Evolutionary conservation across 37 sponge, comb jelly and placozoan genomes (phyloP).

Genomic region (Haliclona indistincta): DNA sequence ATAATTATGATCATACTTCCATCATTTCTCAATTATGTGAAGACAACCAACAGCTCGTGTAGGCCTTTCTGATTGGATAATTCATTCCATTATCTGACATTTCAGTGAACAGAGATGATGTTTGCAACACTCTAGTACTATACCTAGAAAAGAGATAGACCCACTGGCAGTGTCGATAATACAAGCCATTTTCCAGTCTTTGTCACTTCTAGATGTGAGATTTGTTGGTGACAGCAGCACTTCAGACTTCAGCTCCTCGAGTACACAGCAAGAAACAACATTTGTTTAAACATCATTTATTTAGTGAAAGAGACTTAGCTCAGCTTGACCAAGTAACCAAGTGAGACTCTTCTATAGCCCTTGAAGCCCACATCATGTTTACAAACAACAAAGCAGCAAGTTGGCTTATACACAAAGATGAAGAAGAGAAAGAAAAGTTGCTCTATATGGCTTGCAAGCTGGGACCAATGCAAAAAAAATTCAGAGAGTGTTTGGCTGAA

Average conservation of each 20-base stretch:
- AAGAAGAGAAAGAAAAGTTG: not conserved
- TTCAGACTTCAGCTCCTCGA: no score
- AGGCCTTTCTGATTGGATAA: not conserved
- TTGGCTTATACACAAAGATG: conserved; percentile 21
- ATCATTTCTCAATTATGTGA: not conserved
- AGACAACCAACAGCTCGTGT: no score
- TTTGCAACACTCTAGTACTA: not conserved
- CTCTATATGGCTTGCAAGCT: not conserved
- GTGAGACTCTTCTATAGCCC: conserved; percentile 4
- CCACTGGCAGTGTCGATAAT: not conserved
- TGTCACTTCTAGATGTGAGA: not conserved
- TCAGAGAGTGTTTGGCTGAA: not conserved
- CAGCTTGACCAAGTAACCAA: conserved; percentile 16
- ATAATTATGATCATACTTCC: not conserved
- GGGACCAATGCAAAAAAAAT: conserved; percentile 7
- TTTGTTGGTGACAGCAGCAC: not conserved
- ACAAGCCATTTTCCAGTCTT: not conserved
- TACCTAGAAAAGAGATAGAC: not conserved
- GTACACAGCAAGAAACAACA: no score
- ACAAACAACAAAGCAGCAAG: conserved; percentile 34
- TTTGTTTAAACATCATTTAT: conserved; percentile 17
- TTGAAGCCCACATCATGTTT: conserved; percentile 27
- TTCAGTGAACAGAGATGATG: not conserved
- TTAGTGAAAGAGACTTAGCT: conserved; percentile 43
- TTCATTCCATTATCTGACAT: not conserved